Conservation (phyloP, 2,888 invertebrate species). For the Phlogophora meticulosa region DNA sequence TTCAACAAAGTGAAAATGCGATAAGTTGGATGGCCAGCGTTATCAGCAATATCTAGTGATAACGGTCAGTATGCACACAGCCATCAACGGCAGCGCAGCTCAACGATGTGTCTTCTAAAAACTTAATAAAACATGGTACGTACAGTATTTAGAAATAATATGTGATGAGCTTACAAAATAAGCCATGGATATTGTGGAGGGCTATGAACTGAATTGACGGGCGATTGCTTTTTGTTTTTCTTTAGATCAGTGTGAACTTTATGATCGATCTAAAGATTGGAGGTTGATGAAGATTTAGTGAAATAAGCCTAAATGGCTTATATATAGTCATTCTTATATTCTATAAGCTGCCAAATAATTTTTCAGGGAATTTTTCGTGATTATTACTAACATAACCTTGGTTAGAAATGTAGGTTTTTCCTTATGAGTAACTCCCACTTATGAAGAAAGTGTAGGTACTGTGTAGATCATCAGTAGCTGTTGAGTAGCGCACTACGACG, state of each 20-base stretch:
- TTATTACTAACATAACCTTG: conserved; percentile 1
- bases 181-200: background rate
- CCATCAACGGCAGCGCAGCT: conserved; percentile 60
- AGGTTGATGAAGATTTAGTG: background rate
- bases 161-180: background rate
- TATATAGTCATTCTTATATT: too few relatives aligned
- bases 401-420: conserved; percentile 5
- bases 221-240: background rate
- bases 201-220: background rate
- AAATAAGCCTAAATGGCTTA: too few relatives aligned
- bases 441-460: background rate
- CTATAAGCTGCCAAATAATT: background rate
- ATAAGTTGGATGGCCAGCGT: conserved; percentile 43
- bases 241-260: background rate
- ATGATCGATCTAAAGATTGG: background rate
- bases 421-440: background rate
- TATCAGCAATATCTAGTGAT: conserved; percentile 61
- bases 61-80: conserved; percentile 64
- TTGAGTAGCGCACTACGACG: background rate
- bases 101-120: conserved; percentile 58
- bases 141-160: conserved; percentile 9
- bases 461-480: background rate
- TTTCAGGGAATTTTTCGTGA: conserved; percentile 3
- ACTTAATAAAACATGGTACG: conserved; percentile 64
- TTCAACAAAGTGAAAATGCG: conserved; percentile 23